Conservation (phyloP, 2,113 vertebrate genomes). For the Montifringilla adamsi region DNA sequence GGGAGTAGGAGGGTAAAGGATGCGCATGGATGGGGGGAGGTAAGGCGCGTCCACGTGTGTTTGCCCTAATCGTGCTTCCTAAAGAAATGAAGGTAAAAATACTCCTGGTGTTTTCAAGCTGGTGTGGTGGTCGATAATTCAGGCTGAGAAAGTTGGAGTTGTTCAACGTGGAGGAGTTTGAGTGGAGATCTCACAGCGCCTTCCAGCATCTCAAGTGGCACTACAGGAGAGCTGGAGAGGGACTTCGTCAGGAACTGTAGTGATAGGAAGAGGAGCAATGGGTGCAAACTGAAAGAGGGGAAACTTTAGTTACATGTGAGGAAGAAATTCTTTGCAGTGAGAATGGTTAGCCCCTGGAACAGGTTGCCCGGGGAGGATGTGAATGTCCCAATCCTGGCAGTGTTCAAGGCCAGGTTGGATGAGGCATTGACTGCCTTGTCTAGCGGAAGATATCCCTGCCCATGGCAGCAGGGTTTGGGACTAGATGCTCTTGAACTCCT, state of each 20-base stretch:
- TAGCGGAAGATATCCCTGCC: neutral
- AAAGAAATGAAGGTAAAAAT: accelerated
- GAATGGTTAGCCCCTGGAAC: neutral
- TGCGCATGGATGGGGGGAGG: too few species aligned
- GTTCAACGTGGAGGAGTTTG: neutral
- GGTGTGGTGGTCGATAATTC: neutral
- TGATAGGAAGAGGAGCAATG: neutral
- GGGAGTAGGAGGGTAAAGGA: too few species aligned
- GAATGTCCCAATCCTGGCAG: neutral
- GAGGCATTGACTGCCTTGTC: neutral
- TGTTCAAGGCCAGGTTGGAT: neutral
- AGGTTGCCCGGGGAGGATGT: neutral
- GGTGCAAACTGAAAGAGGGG: too few species aligned
- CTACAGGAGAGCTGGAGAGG: neutral
- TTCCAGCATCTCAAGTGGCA: neutral
- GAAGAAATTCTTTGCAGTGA: neutral
- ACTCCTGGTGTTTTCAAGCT: neutral
- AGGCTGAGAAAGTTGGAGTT: neutral
- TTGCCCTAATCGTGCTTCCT: neutral
- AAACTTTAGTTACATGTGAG: neutral
- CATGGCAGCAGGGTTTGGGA: accelerated
- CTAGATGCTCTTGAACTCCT: neutral
- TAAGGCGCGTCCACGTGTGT: accelerated
- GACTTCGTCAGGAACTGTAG: neutral
- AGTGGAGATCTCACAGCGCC: neutral